These are phyloP conservation scores for Acanthaster planci DNA, from an alignment of 35 echinoderm and acorn worm species.

Conservation along the genomic window DNA sequence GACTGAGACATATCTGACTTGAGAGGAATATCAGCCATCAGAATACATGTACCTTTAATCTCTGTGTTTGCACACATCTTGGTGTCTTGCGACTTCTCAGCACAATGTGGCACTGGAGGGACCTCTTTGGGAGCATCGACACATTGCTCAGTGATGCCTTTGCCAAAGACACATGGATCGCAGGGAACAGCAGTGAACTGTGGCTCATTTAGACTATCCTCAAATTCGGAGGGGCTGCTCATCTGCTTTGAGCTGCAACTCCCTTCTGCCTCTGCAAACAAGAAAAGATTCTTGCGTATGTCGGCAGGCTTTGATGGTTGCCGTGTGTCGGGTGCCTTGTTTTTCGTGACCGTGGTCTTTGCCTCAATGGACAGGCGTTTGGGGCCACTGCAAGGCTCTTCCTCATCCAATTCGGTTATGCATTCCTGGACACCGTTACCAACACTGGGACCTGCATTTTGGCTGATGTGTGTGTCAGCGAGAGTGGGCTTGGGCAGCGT, in stretches of 20 bases:
- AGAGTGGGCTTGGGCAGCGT: background rate
- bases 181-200: background rate
- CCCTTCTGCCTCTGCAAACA: background rate
- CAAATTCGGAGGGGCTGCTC: background rate
- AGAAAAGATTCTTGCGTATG: background rate
- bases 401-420: background rate
- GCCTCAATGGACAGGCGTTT: slow-evolving; percentile 52
- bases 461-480: background rate
- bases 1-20: background rate
- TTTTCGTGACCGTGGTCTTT: slow-evolving; percentile 53
- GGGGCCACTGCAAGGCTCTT: background rate
- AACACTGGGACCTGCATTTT: background rate
- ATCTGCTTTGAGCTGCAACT: background rate
- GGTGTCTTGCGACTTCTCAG: background rate
- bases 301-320: background rate
- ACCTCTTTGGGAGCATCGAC: background rate
- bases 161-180: background rate
- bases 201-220: slow-evolving; percentile 11
- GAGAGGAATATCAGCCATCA: background rate
- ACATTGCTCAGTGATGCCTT: background rate
- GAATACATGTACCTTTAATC: background rate
- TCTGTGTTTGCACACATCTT: background rate
- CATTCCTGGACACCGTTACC: background rate
- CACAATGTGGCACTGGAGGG: background rate
- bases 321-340: background rate